Evolutionary conservation across 2,888 invertebrate genomes (phyloP), one percentile per base, ranked within the genome.

Genomic region (Eilema caniola): DNA sequence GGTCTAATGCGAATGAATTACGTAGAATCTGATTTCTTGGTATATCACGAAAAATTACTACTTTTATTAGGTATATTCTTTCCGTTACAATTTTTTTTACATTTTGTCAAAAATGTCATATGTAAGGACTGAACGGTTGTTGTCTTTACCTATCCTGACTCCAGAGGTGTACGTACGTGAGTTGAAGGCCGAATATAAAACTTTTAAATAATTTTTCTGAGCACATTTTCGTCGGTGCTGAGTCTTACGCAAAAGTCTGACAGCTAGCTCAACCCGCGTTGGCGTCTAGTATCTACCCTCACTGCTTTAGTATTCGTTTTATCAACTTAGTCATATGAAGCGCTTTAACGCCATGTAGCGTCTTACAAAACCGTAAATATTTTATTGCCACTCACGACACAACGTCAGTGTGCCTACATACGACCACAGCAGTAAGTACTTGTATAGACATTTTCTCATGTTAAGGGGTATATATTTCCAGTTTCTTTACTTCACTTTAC

Each of bases 331-430:
- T 53, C 53, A 53, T 20, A 53, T n/a, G 2, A 53, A 53, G 53
- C 53, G 53, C 53, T 53, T 53, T 53, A 53, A 53, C 53, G 53
- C 47, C 47, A 20, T n/a, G 47, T 5, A 47, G 53, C 53, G 53
- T 53, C 53, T 53, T n/a, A 53, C n/a, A 53, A 20, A 53, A 53
- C 8, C 20, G 20, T 47, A 47, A 47, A 47, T 57, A 57, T 57
- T 57, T 57, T 57, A 24, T 57, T 57, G 23, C 12, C 24, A 59
- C 57, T 23, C 20, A n/a, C 62, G 31, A n/a, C 3, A 62, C n/a
- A n/a, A 41, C 11, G 53, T 31, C 20, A 28, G 20, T 73, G 66
- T 62, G 5, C 28, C 28, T 28, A 23, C 56, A 63, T 66, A 20
- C 16, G 70, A 71, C 20, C 53, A 53, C 14, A 7, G 5, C n/a